Conservation (phyloP, 2,797 vertebrate species). For the Danio kyathit region DNA sequence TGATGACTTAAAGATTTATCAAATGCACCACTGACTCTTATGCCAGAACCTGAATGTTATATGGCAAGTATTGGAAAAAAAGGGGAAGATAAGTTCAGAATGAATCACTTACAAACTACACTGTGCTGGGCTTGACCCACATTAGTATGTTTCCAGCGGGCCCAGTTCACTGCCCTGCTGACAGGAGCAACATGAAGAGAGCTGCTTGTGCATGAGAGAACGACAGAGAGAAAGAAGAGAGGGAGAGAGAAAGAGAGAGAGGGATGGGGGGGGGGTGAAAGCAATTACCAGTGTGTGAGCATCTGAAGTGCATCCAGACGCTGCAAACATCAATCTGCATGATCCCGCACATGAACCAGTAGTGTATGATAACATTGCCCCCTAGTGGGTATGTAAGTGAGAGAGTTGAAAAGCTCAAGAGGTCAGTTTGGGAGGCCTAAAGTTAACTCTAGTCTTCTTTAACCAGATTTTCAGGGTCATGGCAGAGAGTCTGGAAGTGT, state of each 20-base stretch:
- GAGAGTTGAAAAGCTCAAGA: neutral
- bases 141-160: slow-evolving; percentile 23
- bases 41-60: slow-evolving; percentile 7
- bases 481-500: too few species aligned
- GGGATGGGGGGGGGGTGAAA: neutral
- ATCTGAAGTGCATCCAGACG: slow-evolving; percentile 10
- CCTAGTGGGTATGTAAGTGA: neutral
- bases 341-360: neutral
- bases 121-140: slow-evolving; percentile 12
- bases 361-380: slow-evolving; percentile 22
- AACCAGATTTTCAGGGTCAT: too few species aligned
- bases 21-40: neutral
- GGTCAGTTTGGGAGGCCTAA: neutral
- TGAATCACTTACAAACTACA: slow-evolving; percentile 5
- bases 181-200: slow-evolving; percentile 28
- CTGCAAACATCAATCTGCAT: slow-evolving; percentile 22
- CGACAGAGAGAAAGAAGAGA: neutral
- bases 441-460: neutral
- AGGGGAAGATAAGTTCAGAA: neutral
- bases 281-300: slow-evolving; percentile 44
- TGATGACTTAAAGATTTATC: slow-evolving; percentile 21
- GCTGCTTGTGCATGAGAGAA: slow-evolving; percentile 16
- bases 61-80: neutral
- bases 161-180: slow-evolving; percentile 33
- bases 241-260: neutral